Conservation (phyloP, 2,888 invertebrate species). For the Cremastinae sp. region DNA sequence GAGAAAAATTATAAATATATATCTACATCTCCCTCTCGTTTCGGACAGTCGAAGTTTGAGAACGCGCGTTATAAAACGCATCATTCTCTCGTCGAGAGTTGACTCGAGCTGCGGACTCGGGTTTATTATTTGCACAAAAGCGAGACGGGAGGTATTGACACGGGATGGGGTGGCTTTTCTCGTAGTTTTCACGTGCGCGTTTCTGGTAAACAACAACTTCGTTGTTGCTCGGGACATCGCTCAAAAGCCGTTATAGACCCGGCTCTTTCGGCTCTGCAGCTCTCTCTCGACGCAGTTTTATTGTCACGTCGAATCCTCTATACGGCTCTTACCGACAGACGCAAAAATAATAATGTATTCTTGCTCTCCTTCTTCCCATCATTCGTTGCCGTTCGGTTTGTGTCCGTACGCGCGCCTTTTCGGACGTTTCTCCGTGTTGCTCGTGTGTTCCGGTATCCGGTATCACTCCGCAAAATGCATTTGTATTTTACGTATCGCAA, state of each 20-base stretch:
- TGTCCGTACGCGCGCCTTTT: too few species aligned
- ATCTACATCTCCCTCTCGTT: too few species aligned
- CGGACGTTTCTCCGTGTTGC: neutral
- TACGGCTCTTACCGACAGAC: neutral
- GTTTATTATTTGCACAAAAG: conserved; percentile 22
- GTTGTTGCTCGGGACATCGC: conserved; percentile 17
- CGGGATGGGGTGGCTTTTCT: neutral
- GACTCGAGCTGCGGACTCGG: neutral
- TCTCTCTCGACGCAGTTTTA: conserved; percentile 23
- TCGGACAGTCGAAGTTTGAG: too few species aligned
- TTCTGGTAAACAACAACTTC: conserved; percentile 1
- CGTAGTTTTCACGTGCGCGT: conserved; percentile 7
- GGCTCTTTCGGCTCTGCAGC: neutral
- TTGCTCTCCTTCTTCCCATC: neutral
- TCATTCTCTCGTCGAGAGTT: neutral
- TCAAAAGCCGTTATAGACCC: neutral
- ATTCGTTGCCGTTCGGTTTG: too few species aligned
- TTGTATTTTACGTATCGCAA: conserved; percentile 4
- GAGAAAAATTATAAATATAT: too few species aligned
- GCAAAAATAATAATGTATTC: conserved; percentile 13
- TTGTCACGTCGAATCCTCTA: conserved; percentile 6
- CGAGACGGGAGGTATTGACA: too few species aligned
- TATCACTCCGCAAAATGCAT: neutral
- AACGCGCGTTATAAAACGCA: too few species aligned
- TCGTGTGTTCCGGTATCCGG: neutral